Evolutionary conservation across 2,113 vertebrate genomes (phyloP), one percentile per base, ranked within the genome.

Genomic region (Cololabis saira): DNA sequence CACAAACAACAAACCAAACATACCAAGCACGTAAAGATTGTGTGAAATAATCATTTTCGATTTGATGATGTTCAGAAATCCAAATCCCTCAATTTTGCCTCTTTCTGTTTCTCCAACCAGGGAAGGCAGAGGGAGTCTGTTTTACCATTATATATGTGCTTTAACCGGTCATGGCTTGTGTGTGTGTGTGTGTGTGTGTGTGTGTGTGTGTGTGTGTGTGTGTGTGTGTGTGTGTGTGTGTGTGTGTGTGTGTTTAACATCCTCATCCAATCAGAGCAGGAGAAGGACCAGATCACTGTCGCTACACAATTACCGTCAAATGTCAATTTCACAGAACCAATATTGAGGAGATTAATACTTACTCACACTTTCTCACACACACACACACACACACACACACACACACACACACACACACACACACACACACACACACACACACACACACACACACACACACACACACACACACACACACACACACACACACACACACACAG

Each of bases 271-370:
- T 92, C 93, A 92, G 63, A 90, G 85, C 82, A 67, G 75, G 42
- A 88, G 79, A 92, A 87, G 86, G 90, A 91, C 91, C 82, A 0
- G 70, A 45, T 63, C 80, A 90, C 91, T 94, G 93, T 94, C 78
- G 84, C 92, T 85, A 89, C 93, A 94, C 94, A 95, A 94, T 96
- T 95, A 94, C 92, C 94, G 93, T 93, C 91, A 95, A 96, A 96
- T 96, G 94, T 94, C 95, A 96, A 96, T 97, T 96, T 96, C 95
- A 96, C 90, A 93, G 95, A 12, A 19, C 91, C 91, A 94, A 83
- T 92, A 92, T 79, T 90, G 92, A 91, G 87, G 92, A 94, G 95
- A 95, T 94, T 95, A 94, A 86, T 91, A 90, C 74, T 72, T 68
- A 59, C 61, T 56, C 70, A 55, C 33, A 59, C 50, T 53, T 24